Percentiles rank a stretch among this genome's conserved stretches.
Conservation (phyloP, 2,888 invertebrate species). For the Phasia obesa region DNA sequence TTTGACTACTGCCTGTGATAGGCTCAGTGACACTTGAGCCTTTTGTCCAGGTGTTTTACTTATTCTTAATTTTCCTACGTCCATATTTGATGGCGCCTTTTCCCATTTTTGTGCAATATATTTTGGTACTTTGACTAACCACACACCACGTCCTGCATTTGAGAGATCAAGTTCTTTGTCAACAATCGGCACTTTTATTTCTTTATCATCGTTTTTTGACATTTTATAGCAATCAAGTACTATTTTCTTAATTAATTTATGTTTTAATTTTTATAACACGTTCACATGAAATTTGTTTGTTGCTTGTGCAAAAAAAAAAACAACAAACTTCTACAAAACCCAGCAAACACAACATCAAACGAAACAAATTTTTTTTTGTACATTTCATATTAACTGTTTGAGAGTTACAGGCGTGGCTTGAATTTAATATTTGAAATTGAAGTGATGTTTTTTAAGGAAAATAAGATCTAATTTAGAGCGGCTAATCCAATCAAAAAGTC, state of each 20-base stretch:
- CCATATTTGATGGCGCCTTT: conserved; percentile 92
- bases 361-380: too few relatives aligned
- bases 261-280: conserved; percentile 21
- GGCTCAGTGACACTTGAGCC: conserved; percentile 93
- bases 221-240: conserved; percentile 71
- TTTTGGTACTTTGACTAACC: conserved; percentile 98
- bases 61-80: conserved; percentile 96
- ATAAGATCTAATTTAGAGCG: too few relatives aligned
- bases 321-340: too few relatives aligned
- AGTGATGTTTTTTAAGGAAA: too few relatives aligned
- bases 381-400: too few relatives aligned
- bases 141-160: conserved; percentile 95
- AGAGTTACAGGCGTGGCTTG: too few relatives aligned
- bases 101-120: conserved; percentile 98
- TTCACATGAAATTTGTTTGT: conserved; percentile 37
- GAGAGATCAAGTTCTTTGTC: conserved; percentile 93
- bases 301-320: not conserved
- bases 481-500: too few relatives aligned
- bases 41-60: conserved; percentile 90
- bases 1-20: conserved; percentile 91
- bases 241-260: not conserved
- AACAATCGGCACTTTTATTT: conserved; percentile 84
- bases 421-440: too few relatives aligned
- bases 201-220: conserved; percentile 81
- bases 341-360: too few relatives aligned